phyloP scores from a whole-genome alignment of 2,797 vertebrate species.

The Anas capensis region DNA sequence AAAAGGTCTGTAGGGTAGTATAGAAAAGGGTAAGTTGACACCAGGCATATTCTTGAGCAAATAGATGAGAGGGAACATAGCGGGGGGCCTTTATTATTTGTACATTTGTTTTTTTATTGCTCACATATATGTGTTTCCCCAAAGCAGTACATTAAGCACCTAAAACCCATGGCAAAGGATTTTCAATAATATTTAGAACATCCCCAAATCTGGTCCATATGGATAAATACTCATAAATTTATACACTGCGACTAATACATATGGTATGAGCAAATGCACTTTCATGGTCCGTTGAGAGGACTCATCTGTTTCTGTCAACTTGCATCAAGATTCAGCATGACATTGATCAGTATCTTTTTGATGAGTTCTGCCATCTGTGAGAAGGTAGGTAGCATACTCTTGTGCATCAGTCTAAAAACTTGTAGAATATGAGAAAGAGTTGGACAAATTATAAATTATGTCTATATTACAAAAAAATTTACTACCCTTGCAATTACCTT shows the following conservation, averaged over 20 bases:
- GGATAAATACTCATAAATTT: conserved; percentile 66
- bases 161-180: background rate
- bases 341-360: conserved; percentile 2
- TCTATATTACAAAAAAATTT: background rate
- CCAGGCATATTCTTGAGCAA: background rate
- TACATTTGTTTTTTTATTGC: background rate
- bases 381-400: background rate
- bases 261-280: conserved; percentile 13
- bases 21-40: background rate
- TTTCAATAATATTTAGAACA: conserved; percentile 22
- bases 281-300: background rate
- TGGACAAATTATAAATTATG: background rate
- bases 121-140: rapidly evolving
- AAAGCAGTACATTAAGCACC: background rate
- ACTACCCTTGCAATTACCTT: background rate
- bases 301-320: conserved; percentile 44
- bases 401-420: background rate
- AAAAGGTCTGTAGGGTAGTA: background rate
- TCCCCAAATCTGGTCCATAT: background rate
- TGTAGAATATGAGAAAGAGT: background rate
- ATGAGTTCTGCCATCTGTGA: conserved; percentile 4
- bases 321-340: background rate
- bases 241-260: conserved; percentile 35
- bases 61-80: background rate
- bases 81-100: background rate